These are phyloP conservation scores for Limnodromus scolopaceus DNA, from an alignment of 2,797 vertebrate genomes.

Conservation along the genomic window DNA sequence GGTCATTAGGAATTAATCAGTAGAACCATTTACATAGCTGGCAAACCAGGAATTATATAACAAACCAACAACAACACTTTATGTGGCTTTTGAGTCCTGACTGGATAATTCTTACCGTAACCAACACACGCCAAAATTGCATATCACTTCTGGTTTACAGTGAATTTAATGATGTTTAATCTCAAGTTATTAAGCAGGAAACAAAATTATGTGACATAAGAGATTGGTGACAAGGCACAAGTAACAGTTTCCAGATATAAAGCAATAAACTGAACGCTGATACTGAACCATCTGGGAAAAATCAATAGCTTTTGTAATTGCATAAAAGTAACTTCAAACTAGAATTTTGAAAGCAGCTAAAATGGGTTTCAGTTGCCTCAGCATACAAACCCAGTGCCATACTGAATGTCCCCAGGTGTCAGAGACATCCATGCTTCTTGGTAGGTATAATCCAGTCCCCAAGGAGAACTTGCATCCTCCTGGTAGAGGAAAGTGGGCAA, in stretches of 20 bases:
- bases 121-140: neutral
- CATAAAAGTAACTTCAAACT: neutral
- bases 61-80: neutral
- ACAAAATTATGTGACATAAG: neutral
- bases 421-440: neutral
- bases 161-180: neutral
- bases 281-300: neutral
- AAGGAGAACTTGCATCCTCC: neutral
- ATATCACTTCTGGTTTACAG: neutral
- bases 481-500: neutral
- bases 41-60: neutral
- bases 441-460: neutral
- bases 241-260: neutral
- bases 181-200: neutral
- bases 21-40: neutral
- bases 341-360: neutral
- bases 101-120: neutral
- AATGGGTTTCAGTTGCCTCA: neutral
- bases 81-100: neutral
- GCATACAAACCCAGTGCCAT: neutral
- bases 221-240: neutral
- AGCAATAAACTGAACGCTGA: neutral
- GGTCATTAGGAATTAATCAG: neutral
- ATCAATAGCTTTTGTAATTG: neutral
- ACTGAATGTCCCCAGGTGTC: neutral